Evolutionary conservation across 2,888 invertebrate genomes (phyloP).

Genomic region (Germaria angustata): DNA sequence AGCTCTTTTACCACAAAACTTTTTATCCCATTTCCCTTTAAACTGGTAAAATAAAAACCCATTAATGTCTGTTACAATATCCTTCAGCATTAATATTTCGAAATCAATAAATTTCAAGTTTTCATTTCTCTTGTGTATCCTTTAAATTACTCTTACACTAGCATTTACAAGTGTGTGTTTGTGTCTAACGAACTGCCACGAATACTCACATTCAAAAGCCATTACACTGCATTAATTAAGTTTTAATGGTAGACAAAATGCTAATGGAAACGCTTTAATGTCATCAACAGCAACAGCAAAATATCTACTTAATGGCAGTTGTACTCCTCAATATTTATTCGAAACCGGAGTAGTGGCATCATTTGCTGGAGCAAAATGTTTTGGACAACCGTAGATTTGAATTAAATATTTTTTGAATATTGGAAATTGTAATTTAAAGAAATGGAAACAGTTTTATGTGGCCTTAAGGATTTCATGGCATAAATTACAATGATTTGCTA

Average conservation of each 20-base stretch:
- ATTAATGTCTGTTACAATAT: neutral
- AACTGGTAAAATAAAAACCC: neutral
- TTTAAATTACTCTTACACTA: neutral
- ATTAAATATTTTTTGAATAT: constrained; percentile 14
- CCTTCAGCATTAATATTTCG: neutral
- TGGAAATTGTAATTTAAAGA: neutral
- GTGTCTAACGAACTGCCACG: neutral
- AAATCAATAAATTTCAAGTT: constrained; percentile 27
- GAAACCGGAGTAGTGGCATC: neutral
- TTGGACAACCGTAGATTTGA: neutral
- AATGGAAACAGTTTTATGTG: constrained; percentile 14
- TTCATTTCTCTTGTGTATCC: neutral
- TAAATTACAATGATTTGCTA: neutral
- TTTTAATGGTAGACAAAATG: constrained; percentile 61
- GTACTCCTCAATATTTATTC: neutral
- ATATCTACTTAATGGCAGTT: neutral
- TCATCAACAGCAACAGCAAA: constrained; percentile 34
- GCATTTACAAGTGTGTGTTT: neutral
- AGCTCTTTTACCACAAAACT: neutral
- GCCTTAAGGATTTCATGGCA: constrained; percentile 4
- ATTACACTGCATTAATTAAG: constrained; percentile 62
- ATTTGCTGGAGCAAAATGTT: neutral
- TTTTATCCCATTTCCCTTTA: neutral
- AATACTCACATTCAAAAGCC: constrained; percentile 49
- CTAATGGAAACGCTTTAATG: constrained; percentile 42